A percentile compares a stretch with the other conserved stretches of the same genome.
These are phyloP conservation scores for Loriculus beryllinus DNA, from an alignment of 2,797 vertebrate species.

Conservation along the genomic window DNA sequence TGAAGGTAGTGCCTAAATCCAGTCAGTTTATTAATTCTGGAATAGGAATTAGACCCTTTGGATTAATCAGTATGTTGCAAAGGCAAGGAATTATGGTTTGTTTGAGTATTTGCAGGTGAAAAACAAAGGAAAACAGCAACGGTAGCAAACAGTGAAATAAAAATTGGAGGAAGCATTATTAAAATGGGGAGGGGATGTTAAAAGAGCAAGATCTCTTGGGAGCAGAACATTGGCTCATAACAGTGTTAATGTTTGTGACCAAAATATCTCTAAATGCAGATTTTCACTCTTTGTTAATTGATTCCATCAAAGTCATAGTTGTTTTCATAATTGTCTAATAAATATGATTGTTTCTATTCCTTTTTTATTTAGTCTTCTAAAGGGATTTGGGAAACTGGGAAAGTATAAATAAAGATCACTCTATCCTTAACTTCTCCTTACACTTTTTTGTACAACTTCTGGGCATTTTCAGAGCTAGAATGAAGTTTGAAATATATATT, in stretches of 20 bases:
- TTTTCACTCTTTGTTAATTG: neutral
- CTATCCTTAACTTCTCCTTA: neutral
- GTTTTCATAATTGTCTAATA: neutral
- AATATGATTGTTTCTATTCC: neutral
- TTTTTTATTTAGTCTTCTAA: neutral
- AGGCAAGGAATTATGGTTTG: neutral
- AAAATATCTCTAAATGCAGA: neutral
- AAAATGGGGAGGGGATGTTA: neutral
- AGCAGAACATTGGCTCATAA: neutral
- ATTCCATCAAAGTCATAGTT: neutral
- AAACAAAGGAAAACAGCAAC: neutral
- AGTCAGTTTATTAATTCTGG: neutral
- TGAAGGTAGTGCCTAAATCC: neutral
- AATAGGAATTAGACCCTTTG: neutral
- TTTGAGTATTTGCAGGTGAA: neutral
- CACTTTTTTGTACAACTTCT: neutral
- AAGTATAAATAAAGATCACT: rapidly evolving
- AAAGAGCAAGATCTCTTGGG: neutral
- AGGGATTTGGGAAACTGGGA: neutral
- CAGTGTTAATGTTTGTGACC: neutral
- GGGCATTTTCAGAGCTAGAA: neutral
- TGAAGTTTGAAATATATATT: neutral
- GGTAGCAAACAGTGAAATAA: neutral
- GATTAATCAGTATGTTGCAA: neutral
- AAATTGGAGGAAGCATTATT: neutral